Percentiles rank a stretch among this genome's conserved stretches.
Evolutionary conservation across 92 coral and sea anemone species (phyloP).

Genomic region (Actinernus sp.): DNA sequence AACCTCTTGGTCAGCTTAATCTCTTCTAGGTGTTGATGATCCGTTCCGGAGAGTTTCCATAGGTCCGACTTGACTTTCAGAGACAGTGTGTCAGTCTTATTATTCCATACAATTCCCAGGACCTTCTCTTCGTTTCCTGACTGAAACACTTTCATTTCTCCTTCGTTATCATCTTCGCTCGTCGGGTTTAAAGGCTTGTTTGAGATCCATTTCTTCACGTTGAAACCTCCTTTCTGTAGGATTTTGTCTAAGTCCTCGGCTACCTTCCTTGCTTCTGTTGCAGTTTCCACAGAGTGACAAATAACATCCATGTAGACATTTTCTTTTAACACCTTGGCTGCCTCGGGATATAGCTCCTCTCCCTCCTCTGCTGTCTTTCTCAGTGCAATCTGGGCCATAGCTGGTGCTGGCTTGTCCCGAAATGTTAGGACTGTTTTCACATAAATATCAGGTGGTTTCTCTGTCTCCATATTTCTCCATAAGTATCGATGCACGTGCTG

Average conservation of each 20-base stretch:
- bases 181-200: no score
- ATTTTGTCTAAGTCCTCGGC: constrained; percentile 58
- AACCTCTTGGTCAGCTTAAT: constrained; percentile 22
- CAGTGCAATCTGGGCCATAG: no score
- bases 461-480: constrained; percentile 51
- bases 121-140: no score
- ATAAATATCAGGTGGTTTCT: constrained; percentile 39
- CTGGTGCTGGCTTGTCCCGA: constrained; percentile 78
- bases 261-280: constrained; percentile 44
- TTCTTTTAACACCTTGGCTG: constrained; percentile 54
- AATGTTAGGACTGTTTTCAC: constrained; percentile 61
- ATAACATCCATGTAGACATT: constrained; percentile 76
- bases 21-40: constrained; percentile 16
- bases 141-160: constrained; percentile 27
- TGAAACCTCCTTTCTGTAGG: constrained; percentile 63
- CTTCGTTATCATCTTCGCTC: constrained; percentile 15
- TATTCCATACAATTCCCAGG: constrained; percentile 46
- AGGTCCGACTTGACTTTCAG: constrained; percentile 25
- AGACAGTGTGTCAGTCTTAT: constrained; percentile 14
- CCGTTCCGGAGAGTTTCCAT: no score
- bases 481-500: constrained; percentile 70
- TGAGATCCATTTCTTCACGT: no score
- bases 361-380: no score
- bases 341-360: no score
- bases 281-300: constrained; percentile 59